Percentiles rank a stretch among this genome's conserved stretches.
Evolutionary conservation across 2,888 invertebrate genomes (phyloP).

Genomic region (Linnaemya vulpina): DNA sequence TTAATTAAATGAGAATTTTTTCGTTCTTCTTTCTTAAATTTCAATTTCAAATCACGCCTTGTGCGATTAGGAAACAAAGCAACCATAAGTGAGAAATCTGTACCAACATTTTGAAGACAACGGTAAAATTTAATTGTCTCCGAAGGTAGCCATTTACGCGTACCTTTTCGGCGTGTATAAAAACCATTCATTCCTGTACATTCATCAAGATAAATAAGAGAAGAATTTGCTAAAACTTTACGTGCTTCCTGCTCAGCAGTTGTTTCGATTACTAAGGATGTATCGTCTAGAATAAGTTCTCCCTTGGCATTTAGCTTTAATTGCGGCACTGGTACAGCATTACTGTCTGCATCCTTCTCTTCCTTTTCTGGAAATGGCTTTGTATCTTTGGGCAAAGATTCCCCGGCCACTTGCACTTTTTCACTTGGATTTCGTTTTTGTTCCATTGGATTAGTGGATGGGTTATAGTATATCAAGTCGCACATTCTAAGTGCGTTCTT

Average conservation of each 20-base stretch:
- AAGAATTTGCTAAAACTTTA: conserved; percentile 86
- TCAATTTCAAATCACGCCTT: conserved; percentile 92
- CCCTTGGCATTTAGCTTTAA: conserved; percentile 94
- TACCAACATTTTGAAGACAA: conserved; percentile 94
- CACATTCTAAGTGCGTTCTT: conserved; percentile 92
- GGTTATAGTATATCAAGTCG: conserved; percentile 96
- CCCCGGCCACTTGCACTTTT: conserved; percentile 45
- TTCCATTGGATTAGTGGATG: conserved; percentile 89
- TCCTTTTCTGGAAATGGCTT: conserved; percentile 62
- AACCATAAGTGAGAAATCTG: conserved; percentile 96
- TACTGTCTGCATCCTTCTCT: conserved; percentile 74
- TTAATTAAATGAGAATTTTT: conserved; percentile 89
- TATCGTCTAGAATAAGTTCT: conserved; percentile 92
- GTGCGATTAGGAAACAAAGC: conserved; percentile 91
- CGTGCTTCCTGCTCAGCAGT: conserved; percentile 86
- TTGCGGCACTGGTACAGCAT: conserved; percentile 89
- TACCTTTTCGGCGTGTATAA: conserved; percentile 87
- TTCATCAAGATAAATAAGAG: conserved; percentile 87
- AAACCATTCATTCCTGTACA: conserved; percentile 84
- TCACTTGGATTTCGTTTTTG: conserved; percentile 75
- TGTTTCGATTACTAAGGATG: conserved; percentile 89
- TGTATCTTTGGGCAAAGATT: conserved; percentile 54
- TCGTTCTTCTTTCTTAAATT: conserved; percentile 96
- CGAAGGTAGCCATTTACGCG: conserved; percentile 89
- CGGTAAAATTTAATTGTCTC: conserved; percentile 96